Evolutionary conservation across 2,888 invertebrate genomes (phyloP).

Genomic region (Operophtera brumata): DNA sequence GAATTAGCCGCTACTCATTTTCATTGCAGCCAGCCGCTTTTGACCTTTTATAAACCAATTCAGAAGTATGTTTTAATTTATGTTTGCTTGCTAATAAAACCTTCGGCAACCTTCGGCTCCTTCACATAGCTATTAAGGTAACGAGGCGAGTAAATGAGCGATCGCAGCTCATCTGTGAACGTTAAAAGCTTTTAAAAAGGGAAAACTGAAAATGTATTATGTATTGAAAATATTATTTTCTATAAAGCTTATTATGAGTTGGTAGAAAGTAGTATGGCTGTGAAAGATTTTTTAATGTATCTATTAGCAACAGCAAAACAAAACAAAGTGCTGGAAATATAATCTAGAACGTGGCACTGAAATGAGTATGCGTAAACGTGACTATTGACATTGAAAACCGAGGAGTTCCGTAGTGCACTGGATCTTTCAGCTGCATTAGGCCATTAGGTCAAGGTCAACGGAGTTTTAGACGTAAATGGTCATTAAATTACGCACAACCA

Average conservation of each 20-base stretch:
- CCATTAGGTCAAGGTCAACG: conserved; percentile 17
- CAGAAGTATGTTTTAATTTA: neutral
- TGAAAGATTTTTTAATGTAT: neutral
- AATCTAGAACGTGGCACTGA: too few species aligned
- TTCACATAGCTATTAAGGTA: conserved; percentile 4
- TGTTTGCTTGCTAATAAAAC: neutral
- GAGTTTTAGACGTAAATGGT: neutral
- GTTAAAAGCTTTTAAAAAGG: conserved; percentile 19
- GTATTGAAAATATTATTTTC: conserved; percentile 8
- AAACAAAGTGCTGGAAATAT: neutral
- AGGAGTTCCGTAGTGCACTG: neutral
- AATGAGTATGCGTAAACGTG: neutral
- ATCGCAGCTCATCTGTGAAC: conserved; percentile 6
- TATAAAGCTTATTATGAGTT: conserved; percentile 1
- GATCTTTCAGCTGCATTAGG: conserved; percentile 3
- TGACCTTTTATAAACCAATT: too few species aligned
- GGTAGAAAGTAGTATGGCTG: neutral
- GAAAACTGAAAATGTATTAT: conserved; percentile 10
- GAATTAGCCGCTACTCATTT: too few species aligned
- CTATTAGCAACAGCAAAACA: neutral
- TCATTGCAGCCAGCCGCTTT: too few species aligned
- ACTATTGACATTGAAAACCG: conserved; percentile 3
- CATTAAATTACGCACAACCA: too few species aligned
- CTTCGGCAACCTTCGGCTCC: too few species aligned
- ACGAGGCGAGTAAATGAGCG: conserved; percentile 4